A percentile compares a stretch with the other conserved stretches of the same genome.
phyloP scores from a whole-genome alignment of 2,888 invertebrate genomes.

The Clitarchus hookeri region DNA sequence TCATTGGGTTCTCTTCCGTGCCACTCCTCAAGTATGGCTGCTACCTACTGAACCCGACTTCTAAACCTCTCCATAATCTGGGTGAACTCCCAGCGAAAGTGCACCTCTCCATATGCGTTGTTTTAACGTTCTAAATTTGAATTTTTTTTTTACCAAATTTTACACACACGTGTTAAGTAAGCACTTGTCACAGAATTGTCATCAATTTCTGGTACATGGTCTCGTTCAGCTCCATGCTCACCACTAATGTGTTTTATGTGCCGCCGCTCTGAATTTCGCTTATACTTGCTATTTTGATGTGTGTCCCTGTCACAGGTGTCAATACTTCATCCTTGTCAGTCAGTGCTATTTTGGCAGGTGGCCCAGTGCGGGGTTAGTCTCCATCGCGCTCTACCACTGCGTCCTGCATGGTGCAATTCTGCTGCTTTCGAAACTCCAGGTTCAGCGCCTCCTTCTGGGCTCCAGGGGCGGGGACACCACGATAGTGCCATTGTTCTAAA shows the following conservation, averaged over 20 bases:
- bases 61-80: too few species aligned
- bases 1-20: too few species aligned
- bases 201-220: slow-evolving; percentile 75
- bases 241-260: slow-evolving; percentile 86
- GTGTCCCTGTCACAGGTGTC: slow-evolving; percentile 58
- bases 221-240: slow-evolving; percentile 96
- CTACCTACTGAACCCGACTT: too few species aligned
- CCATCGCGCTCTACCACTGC: slow-evolving; percentile 59
- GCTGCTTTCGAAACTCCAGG: slow-evolving; percentile 58
- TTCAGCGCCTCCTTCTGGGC: slow-evolving; percentile 83
- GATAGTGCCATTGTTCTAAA: slow-evolving; percentile 70
- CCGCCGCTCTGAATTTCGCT: slow-evolving; percentile 72
- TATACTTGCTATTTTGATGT: slow-evolving; percentile 87
- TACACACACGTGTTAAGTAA: too few species aligned
- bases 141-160: too few species aligned
- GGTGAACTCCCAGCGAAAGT: too few species aligned
- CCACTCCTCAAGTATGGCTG: too few species aligned
- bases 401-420: slow-evolving; percentile 40
- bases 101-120: too few species aligned
- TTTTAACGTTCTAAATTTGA: too few species aligned
- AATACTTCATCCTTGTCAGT: slow-evolving; percentile 55
- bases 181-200: too few species aligned
- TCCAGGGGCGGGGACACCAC: slow-evolving; percentile 57
- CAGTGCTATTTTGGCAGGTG: slow-evolving; percentile 63
- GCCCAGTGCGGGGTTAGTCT: slow-evolving; percentile 56